Evolutionary conservation across 2,797 vertebrate species (phyloP).

Genomic region (Thunnus albacares): DNA sequence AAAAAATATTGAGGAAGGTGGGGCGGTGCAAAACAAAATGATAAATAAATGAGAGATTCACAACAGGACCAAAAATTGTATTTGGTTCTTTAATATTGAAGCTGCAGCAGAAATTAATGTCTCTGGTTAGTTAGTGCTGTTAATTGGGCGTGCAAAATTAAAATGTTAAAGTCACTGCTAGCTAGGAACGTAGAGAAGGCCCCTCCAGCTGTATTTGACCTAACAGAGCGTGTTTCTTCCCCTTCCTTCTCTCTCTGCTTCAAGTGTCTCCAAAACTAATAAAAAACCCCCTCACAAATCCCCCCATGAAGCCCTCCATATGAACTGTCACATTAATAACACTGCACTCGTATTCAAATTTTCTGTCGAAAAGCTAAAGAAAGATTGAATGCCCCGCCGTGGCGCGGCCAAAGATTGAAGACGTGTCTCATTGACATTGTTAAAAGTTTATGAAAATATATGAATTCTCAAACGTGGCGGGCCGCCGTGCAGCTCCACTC

Average conservation of each 20-base stretch:
- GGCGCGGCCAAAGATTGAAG: conserved; percentile 98
- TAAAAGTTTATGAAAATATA: conserved; percentile 99
- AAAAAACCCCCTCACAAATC: conserved; percentile 80
- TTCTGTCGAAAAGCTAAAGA: conserved; percentile 99
- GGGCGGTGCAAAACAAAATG: conserved; percentile 55
- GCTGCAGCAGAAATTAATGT: conserved; percentile 78
- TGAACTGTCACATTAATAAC: conserved; percentile 98
- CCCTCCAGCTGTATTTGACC: conserved; percentile 77
- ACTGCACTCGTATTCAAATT: conserved; percentile 97
- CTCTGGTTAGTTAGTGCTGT: conserved; percentile 83
- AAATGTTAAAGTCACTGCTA: conserved; percentile 78
- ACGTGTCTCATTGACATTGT: conserved; percentile 97
- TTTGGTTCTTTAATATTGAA: conserved; percentile 69
- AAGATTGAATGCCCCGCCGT: conserved; percentile 99
- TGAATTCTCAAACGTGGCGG: conserved; percentile 98
- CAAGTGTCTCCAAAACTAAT: conserved; percentile 87
- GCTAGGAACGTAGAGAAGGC: conserved; percentile 59
- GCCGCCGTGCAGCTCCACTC: conserved; percentile 93
- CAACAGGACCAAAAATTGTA: conserved; percentile 54
- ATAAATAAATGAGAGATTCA: conserved; percentile 73
- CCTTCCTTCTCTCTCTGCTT: conserved; percentile 77
- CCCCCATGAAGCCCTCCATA: conserved; percentile 87
- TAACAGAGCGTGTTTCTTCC: conserved; percentile 77
- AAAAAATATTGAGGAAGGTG: conserved; percentile 27
- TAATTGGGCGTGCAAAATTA: conserved; percentile 85